Conservation (phyloP, 2,113 vertebrate genomes). For the Rhinopomastus cyanomelas region DNA sequence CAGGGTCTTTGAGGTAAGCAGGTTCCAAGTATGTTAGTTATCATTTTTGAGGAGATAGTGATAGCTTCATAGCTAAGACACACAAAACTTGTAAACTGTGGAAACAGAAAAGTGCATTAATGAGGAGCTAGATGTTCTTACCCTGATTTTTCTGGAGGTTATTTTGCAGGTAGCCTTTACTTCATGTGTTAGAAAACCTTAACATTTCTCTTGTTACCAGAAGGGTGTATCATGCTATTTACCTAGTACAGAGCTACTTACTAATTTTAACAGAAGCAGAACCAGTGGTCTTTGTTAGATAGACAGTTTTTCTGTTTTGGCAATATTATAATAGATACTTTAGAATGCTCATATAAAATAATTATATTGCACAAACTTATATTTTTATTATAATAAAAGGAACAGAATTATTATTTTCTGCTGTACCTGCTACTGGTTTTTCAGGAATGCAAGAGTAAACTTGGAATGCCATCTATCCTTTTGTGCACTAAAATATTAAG, state of each 20-base stretch:
- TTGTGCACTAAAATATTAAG: background rate
- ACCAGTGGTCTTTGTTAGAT: background rate
- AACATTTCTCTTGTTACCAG: background rate
- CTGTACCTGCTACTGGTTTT: background rate
- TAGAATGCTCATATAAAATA: background rate
- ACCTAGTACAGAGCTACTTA: background rate
- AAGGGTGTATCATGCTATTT: background rate
- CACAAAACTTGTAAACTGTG: fast-evolving
- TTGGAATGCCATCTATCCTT: background rate
- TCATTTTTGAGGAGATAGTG: background rate
- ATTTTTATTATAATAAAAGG: background rate
- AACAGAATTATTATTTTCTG: background rate
- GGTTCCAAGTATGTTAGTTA: background rate
- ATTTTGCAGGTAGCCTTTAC: background rate
- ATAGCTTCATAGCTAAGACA: background rate
- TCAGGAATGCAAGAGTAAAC: background rate
- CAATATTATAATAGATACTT: background rate
- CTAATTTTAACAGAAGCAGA: background rate
- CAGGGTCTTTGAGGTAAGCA: background rate
- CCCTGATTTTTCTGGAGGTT: background rate
- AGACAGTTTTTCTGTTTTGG: background rate
- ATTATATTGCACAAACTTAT: background rate
- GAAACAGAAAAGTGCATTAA: background rate
- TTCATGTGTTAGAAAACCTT: background rate
- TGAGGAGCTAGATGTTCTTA: background rate